Evolutionary conservation across 2,797 vertebrate genomes (phyloP), one percentile per base, ranked within the genome.

Genomic region (Kryptopterus vitreolus): DNA sequence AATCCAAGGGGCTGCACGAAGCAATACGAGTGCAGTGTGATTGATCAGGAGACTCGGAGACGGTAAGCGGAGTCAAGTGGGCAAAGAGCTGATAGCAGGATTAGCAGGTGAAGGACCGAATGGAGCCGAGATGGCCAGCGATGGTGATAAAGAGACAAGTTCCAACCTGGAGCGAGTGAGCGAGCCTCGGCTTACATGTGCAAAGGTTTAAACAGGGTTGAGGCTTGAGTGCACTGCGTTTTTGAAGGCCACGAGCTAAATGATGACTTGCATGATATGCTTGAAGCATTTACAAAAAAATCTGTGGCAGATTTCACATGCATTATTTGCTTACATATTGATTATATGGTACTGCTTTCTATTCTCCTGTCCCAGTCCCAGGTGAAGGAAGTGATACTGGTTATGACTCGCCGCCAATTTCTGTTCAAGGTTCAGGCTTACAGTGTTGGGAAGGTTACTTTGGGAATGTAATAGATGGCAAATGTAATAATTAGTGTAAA

Each of bases 71-170:
- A 78, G 63, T 76, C 61, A 84, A 71, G 62, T 80, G 69, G 38
- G 76, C 50, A 80, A 61, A 57, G 20, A 50, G 24, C 43, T 70
- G 69, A 71, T 61, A 66, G 33, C 6, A 20, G 55, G 76, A 74
- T 70, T 58, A 52, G 75, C 73, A 62, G 50, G 81, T 66, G 74
- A 69, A 63, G 75, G 74, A 69, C 11, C 1, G 57, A 81, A 77
- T 55, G 72, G 80, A 84, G 80, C 50, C 68, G 53, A 82, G 80
- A 85, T 80, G 69, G 72, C 80, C 46, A 53, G 46, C 10, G 57
- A 52, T 33, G 58, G 16, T 58, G 73, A 82, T 80, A 80, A 73
- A 58, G 57, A 68, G 61, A 65, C 31, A 72, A 16, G 58, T 38
- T 31, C 24, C 20, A 35, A 68, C 79, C 46, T 55, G 66, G 79